Base-by-base conservation (phyloP, 2,888 invertebrate genomes). In the Abrostola tripartita region DNA sequence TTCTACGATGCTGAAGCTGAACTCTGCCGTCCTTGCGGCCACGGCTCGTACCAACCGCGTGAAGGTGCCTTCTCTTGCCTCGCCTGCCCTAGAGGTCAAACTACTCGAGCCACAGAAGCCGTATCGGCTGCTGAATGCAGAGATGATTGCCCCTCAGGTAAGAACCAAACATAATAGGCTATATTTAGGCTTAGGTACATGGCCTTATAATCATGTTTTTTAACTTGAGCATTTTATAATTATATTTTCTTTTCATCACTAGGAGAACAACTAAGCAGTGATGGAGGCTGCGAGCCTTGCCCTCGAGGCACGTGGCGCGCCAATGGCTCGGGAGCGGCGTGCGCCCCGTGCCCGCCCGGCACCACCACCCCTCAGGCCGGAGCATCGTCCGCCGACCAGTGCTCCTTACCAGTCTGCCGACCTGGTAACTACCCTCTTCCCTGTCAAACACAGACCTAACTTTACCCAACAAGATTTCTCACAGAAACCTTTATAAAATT, bases 211-310 rank as follows among this genome's bases (percentile, higher is more conserved):
- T n/a, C n/a, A 52, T 6, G 5, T 37, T 35, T 52, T 12, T 12
- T 4, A 24, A 24, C 1, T 24, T 1, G 24, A 24, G 4, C 24
- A 24, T 24, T 24, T 24, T 24, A n/a, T 24, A 4, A 4, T 24
- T 1, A 24, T 24, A 4, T 24, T 2, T 24, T 61, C n/a, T 54
- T 0, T 37, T 35, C 35, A 14, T 44, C 0, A 53, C 12, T 53
- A 84, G 98, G 98, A 36, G 97, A 97, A 93, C 98, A 98, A 83
- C 90, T 98, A 57, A 98, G 97, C 64, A 95, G 97, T 57, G 97
- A 98, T 82, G 99, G 99, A 4, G 97, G 97, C 54, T 99, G 99
- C 87, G 98, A 98, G 85, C 96, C 98, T 5, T 99, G 99, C 85
- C 98, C 98, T 0, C 95, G 97, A 54, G 99, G 98, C 54, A 97